Evolutionary conservation across 2,797 vertebrate genomes (phyloP).

Genomic region (Sternarchorhynchus goeldii): DNA sequence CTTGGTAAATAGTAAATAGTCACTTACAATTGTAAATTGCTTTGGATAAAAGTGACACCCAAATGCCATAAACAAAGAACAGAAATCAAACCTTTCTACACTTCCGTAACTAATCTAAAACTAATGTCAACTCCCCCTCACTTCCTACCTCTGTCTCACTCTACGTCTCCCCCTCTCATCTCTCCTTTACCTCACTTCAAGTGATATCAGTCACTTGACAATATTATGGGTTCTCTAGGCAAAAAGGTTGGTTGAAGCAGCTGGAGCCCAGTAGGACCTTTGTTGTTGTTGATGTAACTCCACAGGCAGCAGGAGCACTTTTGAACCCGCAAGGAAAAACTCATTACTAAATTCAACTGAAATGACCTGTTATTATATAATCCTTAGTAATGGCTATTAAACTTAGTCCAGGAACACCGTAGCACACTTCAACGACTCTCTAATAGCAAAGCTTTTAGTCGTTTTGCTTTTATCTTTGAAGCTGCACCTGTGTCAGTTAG

Average conservation of each 20-base stretch:
- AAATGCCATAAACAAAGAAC: too few relatives aligned
- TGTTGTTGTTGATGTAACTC: background rate
- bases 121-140: too few relatives aligned
- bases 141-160: background rate
- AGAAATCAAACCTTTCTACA: too few relatives aligned
- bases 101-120: too few relatives aligned
- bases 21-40: too few relatives aligned
- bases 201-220: background rate
- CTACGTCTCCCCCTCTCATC: slow-evolving; percentile 55
- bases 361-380: background rate
- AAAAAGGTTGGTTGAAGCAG: too few relatives aligned
- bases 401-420: background rate
- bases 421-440: background rate
- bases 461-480: background rate
- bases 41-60: too few relatives aligned
- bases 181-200: background rate
- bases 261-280: too few relatives aligned
- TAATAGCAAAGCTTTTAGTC: background rate
- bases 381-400: background rate
- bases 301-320: background rate
- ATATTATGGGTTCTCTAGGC: too few relatives aligned
- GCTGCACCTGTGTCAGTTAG: background rate
- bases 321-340: background rate
- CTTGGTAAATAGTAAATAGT: too few relatives aligned
- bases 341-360: background rate